Percentiles rank a stretch among this genome's conserved stretches.
Evolutionary conservation across 2,797 vertebrate genomes (phyloP).

Genomic region (Thunnus albacares): DNA sequence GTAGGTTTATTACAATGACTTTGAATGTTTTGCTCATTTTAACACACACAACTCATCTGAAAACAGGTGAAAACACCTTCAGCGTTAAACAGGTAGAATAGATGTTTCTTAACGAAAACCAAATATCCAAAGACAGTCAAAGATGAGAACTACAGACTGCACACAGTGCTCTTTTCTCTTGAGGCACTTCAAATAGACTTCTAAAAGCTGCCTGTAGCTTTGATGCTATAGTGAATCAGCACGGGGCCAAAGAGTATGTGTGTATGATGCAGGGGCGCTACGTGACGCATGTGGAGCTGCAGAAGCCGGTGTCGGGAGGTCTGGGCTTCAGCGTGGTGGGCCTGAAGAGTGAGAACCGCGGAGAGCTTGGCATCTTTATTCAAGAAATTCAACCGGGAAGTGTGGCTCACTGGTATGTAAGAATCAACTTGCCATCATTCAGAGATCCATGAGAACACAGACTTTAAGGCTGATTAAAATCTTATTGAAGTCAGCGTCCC

Average conservation of each 20-base stretch:
- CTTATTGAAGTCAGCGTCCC: not conserved
- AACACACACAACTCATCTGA: not conserved
- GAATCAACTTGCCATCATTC: not conserved
- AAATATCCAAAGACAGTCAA: slow-evolving; percentile 49
- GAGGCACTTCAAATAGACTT: slow-evolving; percentile 72
- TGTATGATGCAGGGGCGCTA: slow-evolving; percentile 89
- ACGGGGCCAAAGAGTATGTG: slow-evolving; percentile 20
- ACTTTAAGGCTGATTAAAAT: slow-evolving; percentile 3
- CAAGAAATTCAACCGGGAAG: slow-evolving; percentile 97
- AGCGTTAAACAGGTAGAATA: not conserved
- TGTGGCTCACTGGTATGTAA: slow-evolving; percentile 91
- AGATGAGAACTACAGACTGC: slow-evolving; percentile 31
- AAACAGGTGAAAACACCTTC: slow-evolving; percentile 25
- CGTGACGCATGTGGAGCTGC: slow-evolving; percentile 91
- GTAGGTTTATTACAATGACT: not conserved
- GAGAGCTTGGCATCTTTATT: slow-evolving; percentile 97
- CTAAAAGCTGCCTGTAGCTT: slow-evolving; percentile 60
- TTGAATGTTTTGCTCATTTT: not conserved
- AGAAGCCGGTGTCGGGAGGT: slow-evolving; percentile 91
- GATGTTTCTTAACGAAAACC: slow-evolving; percentile 12
- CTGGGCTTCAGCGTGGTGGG: slow-evolving; percentile 98
- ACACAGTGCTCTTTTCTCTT: slow-evolving; percentile 24
- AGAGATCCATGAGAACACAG: not conserved
- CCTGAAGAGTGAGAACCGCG: slow-evolving; percentile 94
- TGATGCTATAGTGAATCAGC: slow-evolving; percentile 63